A percentile compares a stretch with the other conserved stretches of the same genome.
These are phyloP conservation scores for Pteropus rufus DNA, from an alignment of 2,797 vertebrate species.

Conservation along the genomic window DNA sequence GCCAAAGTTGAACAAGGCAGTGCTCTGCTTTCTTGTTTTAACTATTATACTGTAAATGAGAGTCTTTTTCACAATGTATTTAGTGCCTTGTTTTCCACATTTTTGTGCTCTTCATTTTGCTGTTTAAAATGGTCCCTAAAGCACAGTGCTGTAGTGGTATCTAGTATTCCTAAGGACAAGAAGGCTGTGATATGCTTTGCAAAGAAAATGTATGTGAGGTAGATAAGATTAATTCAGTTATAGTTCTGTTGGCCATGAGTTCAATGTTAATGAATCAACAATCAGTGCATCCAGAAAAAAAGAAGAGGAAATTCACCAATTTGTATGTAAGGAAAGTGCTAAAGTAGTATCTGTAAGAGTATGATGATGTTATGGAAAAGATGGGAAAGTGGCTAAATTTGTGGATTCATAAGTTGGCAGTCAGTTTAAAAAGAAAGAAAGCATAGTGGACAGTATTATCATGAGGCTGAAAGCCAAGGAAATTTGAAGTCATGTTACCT, in stretches of 20 bases:
- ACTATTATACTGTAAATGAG: not conserved
- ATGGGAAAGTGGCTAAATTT: not conserved
- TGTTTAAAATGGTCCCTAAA: not conserved
- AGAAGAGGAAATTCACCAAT: not conserved
- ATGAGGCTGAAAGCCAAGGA: not conserved
- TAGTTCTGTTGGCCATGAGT: not conserved
- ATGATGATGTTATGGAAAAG: not conserved
- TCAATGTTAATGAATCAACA: not conserved
- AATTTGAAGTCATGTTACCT: not conserved
- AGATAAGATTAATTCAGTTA: not conserved
- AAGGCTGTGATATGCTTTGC: not conserved
- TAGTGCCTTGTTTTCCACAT: not conserved
- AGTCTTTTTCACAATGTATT: not conserved
- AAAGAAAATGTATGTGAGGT: not conserved
- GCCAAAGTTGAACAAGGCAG: not conserved
- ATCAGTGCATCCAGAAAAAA: not conserved
- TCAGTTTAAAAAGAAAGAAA: not conserved
- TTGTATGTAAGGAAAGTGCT: not conserved
- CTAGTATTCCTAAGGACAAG: not conserved
- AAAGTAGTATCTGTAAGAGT: not conserved
- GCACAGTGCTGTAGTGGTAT: not conserved
- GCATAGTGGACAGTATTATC: not conserved
- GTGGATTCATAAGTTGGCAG: not conserved
- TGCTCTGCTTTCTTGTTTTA: not conserved
- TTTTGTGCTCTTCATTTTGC: not conserved